A percentile compares a stretch with the other conserved stretches of the same genome.
These are phyloP conservation scores for Pantherophis guttatus DNA, from an alignment of 2,113 vertebrate genomes.

Conservation along the genomic window DNA sequence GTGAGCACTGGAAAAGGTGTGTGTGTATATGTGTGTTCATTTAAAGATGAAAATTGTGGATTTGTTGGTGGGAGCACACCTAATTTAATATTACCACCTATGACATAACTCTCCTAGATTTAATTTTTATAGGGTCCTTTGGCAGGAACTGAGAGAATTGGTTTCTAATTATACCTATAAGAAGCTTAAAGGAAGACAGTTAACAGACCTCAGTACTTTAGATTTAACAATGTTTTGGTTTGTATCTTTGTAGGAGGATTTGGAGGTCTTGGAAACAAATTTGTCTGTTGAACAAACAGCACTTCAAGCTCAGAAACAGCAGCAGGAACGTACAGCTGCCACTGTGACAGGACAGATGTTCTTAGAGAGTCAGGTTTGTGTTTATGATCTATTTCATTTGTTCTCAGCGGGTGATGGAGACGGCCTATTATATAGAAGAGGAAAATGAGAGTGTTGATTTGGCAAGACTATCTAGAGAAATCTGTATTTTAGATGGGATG, in stretches of 20 bases:
- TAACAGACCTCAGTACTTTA: neutral
- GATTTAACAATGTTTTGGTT: conserved; percentile 3
- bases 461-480: neutral
- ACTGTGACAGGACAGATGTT: conserved; percentile 97
- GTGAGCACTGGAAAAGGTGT: neutral
- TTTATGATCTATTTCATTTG: conserved; percentile 1
- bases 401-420: neutral
- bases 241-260: conserved; percentile 79
- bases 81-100: neutral
- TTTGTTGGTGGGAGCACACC: neutral
- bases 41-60: neutral
- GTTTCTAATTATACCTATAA: neutral
- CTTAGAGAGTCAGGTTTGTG: conserved; percentile 89
- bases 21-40: neutral
- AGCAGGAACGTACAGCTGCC: conserved; percentile 87
- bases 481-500: neutral
- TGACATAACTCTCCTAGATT: neutral
- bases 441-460: neutral
- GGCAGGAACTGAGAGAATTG: neutral
- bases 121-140: neutral
- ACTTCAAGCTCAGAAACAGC: conserved; percentile 83
- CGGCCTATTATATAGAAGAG: neutral
- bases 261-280: conserved; percentile 80
- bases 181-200: neutral
- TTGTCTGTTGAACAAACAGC: conserved; percentile 80